phyloP scores from a whole-genome alignment of 2,888 invertebrate genomes.

The Coecobrya sp. region DNA sequence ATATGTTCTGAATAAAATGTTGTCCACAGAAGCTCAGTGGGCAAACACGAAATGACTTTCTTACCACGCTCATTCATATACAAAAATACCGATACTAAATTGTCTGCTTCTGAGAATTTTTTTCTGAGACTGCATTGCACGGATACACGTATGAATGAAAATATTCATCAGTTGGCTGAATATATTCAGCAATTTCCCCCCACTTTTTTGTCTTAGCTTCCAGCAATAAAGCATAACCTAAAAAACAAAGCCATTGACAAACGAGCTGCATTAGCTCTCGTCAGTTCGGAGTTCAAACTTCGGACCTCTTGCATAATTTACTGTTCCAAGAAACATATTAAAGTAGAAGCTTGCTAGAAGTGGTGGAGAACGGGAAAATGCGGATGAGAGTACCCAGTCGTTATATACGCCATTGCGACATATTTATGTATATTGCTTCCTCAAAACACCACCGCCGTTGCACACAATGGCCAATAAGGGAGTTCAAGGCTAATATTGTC shows the following conservation, averaged over 20 bases:
- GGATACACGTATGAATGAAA: too few relatives aligned
- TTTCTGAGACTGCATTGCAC: too few relatives aligned
- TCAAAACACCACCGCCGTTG: constrained; percentile 3
- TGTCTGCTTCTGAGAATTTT: too few relatives aligned
- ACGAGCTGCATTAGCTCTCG: constrained; percentile 28
- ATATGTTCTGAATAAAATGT: too few relatives aligned
- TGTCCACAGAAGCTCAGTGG: too few relatives aligned
- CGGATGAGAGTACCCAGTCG: background rate
- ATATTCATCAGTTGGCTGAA: background rate
- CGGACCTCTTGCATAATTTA: constrained; percentile 64
- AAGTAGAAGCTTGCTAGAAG: background rate
- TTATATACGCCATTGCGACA: constrained; percentile 31
- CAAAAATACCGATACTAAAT: too few relatives aligned
- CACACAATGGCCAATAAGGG: constrained; percentile 56
- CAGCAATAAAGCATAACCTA: constrained; percentile 44
- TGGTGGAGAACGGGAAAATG: constrained; percentile 18
- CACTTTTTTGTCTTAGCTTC: background rate
- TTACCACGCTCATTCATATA: too few relatives aligned
- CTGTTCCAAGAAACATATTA: constrained; percentile 10
- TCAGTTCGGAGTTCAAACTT: background rate
- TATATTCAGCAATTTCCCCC: background rate
- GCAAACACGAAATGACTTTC: too few relatives aligned
- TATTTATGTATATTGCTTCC: constrained; percentile 58
- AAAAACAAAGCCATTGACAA: constrained; percentile 29
- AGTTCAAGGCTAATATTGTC: constrained; percentile 55